These are phyloP conservation scores for Myotis yumanensis DNA, from an alignment of 2,113 vertebrate species.

Conservation along the genomic window DNA sequence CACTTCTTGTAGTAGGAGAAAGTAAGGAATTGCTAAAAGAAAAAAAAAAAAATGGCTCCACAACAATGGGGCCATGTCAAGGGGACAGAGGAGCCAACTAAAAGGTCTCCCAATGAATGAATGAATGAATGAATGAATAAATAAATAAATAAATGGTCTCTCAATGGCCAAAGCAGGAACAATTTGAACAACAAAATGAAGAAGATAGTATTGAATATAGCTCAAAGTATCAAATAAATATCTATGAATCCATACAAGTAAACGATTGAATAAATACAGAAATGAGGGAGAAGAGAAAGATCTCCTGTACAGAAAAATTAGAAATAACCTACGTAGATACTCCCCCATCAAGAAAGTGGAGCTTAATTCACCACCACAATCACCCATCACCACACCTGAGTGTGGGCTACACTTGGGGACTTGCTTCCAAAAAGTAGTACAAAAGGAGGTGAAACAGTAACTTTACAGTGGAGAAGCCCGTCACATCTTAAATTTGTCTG, in stretches of 20 bases:
- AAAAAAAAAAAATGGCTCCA: neutral
- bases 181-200: constrained; percentile 6
- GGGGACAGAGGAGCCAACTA: neutral
- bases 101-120: neutral
- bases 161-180: neutral
- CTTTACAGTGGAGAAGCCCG: neutral
- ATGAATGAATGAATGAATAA: no score
- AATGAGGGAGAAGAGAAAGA: neutral
- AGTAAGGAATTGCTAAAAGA: neutral
- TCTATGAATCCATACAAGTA: neutral
- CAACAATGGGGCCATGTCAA: neutral
- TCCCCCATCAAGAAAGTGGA: neutral
- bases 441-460: neutral
- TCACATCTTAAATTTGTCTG: neutral
- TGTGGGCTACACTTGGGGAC: neutral
- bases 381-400: neutral
- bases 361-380: neutral
- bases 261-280: neutral
- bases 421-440: neutral
- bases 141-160: neutral
- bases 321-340: neutral
- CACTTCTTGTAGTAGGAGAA: neutral
- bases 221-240: neutral
- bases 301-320: neutral
- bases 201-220: neutral